These are phyloP conservation scores for Nebria brevicollis DNA, from an alignment of 2,888 invertebrate genomes.

Conservation along the genomic window DNA sequence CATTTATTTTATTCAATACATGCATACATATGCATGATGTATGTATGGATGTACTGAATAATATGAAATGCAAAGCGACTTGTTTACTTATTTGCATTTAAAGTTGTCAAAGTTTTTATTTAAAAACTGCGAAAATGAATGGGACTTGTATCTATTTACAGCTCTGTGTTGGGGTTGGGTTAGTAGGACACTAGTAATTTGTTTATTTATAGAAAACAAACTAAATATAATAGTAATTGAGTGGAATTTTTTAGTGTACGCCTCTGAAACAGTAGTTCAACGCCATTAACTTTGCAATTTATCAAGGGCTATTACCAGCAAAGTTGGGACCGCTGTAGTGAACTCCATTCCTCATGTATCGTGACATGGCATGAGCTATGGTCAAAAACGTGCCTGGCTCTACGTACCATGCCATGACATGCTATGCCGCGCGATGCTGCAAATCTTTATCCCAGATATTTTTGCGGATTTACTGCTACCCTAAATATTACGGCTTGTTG, in stretches of 20 bases:
- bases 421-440: not conserved
- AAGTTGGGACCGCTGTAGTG: conserved; percentile 35
- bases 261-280: conserved; percentile 33
- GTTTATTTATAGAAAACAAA: not conserved
- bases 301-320: conserved; percentile 28
- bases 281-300: conserved; percentile 39
- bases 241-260: conserved; percentile 32
- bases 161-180: no score
- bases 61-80: no score
- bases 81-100: no score
- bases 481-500: not conserved
- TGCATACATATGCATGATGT: no score
- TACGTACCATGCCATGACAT: not conserved
- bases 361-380: conserved; percentile 32
- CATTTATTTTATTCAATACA: no score
- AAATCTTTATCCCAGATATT: conserved; percentile 7
- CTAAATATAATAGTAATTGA: not conserved
- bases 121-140: no score
- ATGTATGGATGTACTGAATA: no score
- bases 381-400: not conserved
- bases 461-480: conserved; percentile 6
- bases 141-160: no score
- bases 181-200: no score
- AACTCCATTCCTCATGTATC: conserved; percentile 40
- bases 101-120: no score